Base-by-base conservation (phyloP, 2,888 invertebrate genomes). In the Chrysolina haemoptera region DNA sequence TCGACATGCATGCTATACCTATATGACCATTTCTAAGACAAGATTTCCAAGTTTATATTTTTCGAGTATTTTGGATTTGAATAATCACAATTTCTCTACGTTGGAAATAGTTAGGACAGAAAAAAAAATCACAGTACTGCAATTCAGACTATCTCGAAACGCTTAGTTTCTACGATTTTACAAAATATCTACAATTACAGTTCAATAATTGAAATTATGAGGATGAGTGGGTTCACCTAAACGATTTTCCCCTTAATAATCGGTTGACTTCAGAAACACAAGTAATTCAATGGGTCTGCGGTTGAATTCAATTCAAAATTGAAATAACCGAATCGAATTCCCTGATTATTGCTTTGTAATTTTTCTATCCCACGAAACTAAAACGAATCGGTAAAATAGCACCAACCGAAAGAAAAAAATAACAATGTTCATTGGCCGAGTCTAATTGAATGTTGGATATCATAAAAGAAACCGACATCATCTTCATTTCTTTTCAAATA, bases 321-420 rank as follows among this genome's bases (percentile, higher is more conserved):
- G 12, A 66, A 22, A 27, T 35, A 14, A 66, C 50, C 35, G 50
- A 22, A 66, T 66, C 48, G 50, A 66, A 66, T 66, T 50, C n/a
- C 12, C 14, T 50, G 16, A 66, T 66, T 46, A 46, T 20, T 41
- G 41, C 22, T 65, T 46, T 18, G 22, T n/a, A 22, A n/a, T 27
- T 40, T 35, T 62, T 55, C 10, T 14, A 20, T 55, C 22, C 18
- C 18, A 55, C 22, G 62, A n/a, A 62, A 62, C 16, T 40, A 18
- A 18, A 62, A 62, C 35, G 18, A 41, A 40, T 62, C 53, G 53
- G 53, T 53, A 18, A 53, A 53, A 53, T 53, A 53, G 53, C 20
- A 20, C 10, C 53, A 20, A 53, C 53, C 20, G 53, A 53, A 18
- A 27, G 10, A 59, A 59, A 59, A 59, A 35, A 35, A 35, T 35